These are phyloP conservation scores for Paramormyrops hopkinsi DNA, from an alignment of 2,797 vertebrate species.

Conservation along the genomic window DNA sequence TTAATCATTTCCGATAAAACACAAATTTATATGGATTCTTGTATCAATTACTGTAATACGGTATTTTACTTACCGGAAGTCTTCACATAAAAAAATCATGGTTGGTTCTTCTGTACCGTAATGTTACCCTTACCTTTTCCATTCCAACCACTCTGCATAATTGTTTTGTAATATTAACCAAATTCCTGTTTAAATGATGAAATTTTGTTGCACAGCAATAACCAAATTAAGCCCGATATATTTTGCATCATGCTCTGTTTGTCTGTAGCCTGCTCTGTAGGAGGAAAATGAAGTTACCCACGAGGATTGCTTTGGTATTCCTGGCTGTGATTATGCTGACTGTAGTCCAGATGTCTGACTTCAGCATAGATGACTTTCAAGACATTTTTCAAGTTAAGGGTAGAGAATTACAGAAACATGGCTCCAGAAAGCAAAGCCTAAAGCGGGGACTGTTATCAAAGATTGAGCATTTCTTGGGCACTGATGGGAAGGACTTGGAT, in stretches of 20 bases:
- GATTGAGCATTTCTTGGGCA: background rate
- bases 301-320: background rate
- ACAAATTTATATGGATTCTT: background rate
- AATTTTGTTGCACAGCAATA: background rate
- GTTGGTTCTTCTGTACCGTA: background rate
- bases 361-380: constrained; percentile 5
- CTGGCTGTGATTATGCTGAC: background rate
- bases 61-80: background rate
- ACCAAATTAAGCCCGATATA: background rate
- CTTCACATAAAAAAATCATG: background rate
- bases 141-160: background rate
- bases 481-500: background rate
- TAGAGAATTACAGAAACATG: background rate
- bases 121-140: background rate
- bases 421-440: no score
- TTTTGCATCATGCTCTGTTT: background rate
- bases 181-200: background rate
- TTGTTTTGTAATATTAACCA: background rate
- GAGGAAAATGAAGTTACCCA: background rate
- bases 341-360: background rate
- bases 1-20: background rate
- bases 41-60: background rate
- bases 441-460: background rate
- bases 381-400: constrained; percentile 2
- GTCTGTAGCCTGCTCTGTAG: background rate